phyloP scores from a whole-genome alignment of 2,797 vertebrate genomes.

The Bucorvus abyssinicus region DNA sequence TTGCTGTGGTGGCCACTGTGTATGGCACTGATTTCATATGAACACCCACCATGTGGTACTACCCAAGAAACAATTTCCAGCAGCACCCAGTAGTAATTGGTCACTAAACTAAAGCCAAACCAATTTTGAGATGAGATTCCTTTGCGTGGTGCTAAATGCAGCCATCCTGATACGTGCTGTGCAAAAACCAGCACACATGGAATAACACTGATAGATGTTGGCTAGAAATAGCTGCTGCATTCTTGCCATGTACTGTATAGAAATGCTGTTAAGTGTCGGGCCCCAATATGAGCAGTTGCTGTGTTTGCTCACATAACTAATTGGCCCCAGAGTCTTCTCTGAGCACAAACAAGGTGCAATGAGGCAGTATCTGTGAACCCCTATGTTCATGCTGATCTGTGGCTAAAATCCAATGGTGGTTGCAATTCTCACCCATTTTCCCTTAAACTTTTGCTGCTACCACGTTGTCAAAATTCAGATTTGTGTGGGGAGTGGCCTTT shows the following conservation, averaged over 20 bases:
- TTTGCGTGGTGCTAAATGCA: background rate
- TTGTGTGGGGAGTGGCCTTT: background rate
- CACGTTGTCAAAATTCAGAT: background rate
- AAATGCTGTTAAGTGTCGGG: background rate
- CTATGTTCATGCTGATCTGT: background rate
- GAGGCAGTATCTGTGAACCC: background rate
- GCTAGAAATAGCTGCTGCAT: background rate
- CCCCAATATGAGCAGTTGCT: background rate
- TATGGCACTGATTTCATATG: background rate
- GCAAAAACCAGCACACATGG: background rate
- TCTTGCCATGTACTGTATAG: background rate
- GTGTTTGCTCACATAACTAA: background rate
- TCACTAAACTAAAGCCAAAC: background rate
- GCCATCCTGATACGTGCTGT: rapidly evolving
- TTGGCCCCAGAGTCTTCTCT: background rate
- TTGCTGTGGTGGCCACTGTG: background rate
- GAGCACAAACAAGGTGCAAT: background rate
- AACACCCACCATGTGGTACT: background rate
- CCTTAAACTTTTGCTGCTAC: background rate
- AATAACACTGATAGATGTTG: background rate
- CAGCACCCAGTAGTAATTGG: background rate
- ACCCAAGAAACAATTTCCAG: background rate
- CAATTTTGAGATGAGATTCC: background rate
- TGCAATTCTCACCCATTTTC: background rate
- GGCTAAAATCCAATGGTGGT: background rate